Conservation (phyloP, 2,113 vertebrate genomes). For the Athene cunicularia region DNA sequence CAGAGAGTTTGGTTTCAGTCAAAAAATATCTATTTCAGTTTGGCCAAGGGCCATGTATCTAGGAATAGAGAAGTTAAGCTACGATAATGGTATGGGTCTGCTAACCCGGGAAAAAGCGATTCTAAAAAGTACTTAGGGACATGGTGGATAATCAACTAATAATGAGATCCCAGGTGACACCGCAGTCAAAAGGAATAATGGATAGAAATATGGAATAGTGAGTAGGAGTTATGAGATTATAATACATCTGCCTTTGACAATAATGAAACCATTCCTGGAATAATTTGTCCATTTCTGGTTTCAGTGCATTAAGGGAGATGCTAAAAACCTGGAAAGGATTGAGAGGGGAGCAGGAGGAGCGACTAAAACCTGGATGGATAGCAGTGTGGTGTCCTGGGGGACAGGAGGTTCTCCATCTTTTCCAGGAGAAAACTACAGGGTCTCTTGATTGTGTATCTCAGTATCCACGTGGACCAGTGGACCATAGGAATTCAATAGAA, state of each 20-base stretch:
- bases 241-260: not conserved
- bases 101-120: not conserved
- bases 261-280: not conserved
- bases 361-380: not conserved
- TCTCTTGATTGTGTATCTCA: not conserved
- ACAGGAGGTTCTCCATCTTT: not conserved
- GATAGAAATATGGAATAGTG: not conserved
- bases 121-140: not conserved
- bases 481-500: not conserved
- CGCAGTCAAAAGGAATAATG: constrained; percentile 12
- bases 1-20: not conserved
- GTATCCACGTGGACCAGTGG: accelerated
- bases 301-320: not conserved
- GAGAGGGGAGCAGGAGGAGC: not conserved
- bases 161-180: constrained; percentile 43
- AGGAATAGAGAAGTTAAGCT: not conserved
- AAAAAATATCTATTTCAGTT: not conserved
- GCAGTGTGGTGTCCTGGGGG: not conserved
- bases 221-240: not conserved
- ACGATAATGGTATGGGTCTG: not conserved
- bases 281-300: not conserved
- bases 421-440: not conserved
- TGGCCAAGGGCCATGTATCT: not conserved
- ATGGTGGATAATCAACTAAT: constrained; percentile 3
- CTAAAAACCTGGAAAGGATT: not conserved